Percentiles rank a stretch among this genome's conserved stretches.
Conservation (phyloP, 2,113 vertebrate genomes). For the Chinchilla lanigera region DNA sequence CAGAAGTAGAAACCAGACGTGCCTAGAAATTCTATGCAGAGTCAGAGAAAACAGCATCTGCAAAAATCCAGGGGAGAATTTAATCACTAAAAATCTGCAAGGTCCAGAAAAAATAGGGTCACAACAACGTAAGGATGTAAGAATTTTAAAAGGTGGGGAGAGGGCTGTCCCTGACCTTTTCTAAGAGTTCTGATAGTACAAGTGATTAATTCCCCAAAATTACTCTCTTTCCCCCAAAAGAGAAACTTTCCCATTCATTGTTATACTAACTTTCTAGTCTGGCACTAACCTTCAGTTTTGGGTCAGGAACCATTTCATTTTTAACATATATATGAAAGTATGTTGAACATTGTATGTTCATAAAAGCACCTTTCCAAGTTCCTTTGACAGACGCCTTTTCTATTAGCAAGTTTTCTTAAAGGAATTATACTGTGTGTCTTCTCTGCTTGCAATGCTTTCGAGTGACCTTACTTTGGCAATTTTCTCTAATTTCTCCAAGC, state of each 20-base stretch:
- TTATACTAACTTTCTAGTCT: background rate
- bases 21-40: background rate
- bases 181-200: background rate
- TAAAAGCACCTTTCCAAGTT: background rate
- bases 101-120: background rate
- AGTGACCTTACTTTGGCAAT: constrained; percentile 44
- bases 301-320: background rate
- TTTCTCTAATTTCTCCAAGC: constrained; percentile 46
- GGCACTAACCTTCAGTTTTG: background rate
- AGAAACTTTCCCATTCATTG: background rate
- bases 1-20: background rate
- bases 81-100: background rate
- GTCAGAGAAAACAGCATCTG: background rate
- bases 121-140: background rate
- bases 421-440: background rate
- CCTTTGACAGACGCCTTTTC: background rate
- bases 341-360: constrained; percentile 18
- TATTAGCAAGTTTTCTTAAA: constrained; percentile 33
- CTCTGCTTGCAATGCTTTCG: background rate
- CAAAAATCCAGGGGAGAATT: background rate
- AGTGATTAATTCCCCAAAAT: background rate
- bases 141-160: background rate
- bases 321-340: background rate
- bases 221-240: background rate
- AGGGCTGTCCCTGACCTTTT: background rate